phyloP scores from a whole-genome alignment of 2,113 vertebrate species.

The Tonatia bakeri region DNA sequence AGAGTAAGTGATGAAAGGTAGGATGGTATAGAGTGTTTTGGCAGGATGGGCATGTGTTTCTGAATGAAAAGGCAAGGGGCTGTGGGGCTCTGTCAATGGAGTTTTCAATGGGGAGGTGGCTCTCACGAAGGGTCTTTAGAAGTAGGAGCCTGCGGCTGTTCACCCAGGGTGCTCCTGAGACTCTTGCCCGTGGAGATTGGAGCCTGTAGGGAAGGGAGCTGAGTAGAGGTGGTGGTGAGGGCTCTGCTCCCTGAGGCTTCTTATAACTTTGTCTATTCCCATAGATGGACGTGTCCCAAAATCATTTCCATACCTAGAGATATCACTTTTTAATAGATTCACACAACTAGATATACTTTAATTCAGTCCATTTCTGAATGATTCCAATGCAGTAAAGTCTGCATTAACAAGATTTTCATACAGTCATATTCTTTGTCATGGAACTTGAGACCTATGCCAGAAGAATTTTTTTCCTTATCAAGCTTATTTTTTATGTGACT shows the following conservation, averaged over 20 bases:
- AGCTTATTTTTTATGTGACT: neutral
- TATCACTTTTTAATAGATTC: neutral
- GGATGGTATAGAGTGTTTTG: neutral
- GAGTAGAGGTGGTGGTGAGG: too few relatives aligned
- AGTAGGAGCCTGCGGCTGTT: neutral
- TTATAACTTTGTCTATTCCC: neutral
- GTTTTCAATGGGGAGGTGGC: neutral
- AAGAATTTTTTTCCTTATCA: neutral
- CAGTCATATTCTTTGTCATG: neutral
- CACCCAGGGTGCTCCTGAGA: neutral
- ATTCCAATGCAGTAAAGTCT: neutral
- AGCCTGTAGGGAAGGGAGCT: neutral
- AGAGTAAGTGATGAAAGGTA: neutral
- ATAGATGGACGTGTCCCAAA: neutral
- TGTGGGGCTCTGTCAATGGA: accelerated
- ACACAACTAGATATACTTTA: neutral
- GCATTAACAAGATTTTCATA: neutral
- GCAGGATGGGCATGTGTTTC: too few relatives aligned
- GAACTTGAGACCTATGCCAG: neutral
- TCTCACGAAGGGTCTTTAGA: neutral
- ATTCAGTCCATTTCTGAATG: neutral
- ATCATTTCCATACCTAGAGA: neutral
- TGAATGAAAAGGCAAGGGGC: neutral
- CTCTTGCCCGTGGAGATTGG: neutral
- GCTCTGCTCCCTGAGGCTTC: neutral